These are phyloP conservation scores for Neotoxoptera formosana DNA, from an alignment of 1,140 invertebrate species.

Conservation along the genomic window DNA sequence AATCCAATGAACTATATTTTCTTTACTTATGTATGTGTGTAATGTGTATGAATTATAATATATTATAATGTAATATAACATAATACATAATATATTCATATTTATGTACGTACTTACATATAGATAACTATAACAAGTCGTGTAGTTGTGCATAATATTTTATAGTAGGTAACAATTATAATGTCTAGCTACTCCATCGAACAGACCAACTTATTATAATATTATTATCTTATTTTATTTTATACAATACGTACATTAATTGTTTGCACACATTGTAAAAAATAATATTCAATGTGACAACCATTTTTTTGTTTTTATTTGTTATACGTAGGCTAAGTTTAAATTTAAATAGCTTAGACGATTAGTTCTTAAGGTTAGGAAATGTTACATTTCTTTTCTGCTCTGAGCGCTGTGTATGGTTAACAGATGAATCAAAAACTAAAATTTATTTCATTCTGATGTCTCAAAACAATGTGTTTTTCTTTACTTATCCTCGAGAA, in stretches of 20 bases:
- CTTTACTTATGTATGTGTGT: background rate
- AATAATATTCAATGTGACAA: slow-evolving; percentile 44
- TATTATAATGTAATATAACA: background rate
- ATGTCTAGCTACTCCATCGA: slow-evolving; percentile 1
- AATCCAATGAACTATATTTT: slow-evolving; percentile 2
- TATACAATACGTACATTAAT: background rate
- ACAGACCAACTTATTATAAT: slow-evolving; percentile 29
- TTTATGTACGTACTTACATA: background rate
- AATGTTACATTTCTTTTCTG: slow-evolving; percentile 56
- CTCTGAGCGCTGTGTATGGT: slow-evolving; percentile 58
- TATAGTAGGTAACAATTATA: background rate
- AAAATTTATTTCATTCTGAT: slow-evolving; percentile 55
- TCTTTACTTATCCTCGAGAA: slow-evolving; percentile 42
- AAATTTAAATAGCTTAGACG: slow-evolving; percentile 42
- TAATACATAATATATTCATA: background rate
- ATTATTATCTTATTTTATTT: background rate
- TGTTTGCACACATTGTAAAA: slow-evolving; percentile 44
- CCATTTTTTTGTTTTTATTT: slow-evolving; percentile 48
- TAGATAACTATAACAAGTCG: background rate
- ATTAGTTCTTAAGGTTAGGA: slow-evolving; percentile 51
- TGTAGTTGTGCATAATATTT: background rate
- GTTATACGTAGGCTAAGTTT: slow-evolving; percentile 43
- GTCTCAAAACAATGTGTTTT: slow-evolving; percentile 51
- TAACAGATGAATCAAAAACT: slow-evolving; percentile 57
- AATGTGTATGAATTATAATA: background rate